Percentiles rank a stretch among this genome's conserved stretches.
phyloP scores from a whole-genome alignment of 2,797 vertebrate species.

The Anguilla pacifica region DNA sequence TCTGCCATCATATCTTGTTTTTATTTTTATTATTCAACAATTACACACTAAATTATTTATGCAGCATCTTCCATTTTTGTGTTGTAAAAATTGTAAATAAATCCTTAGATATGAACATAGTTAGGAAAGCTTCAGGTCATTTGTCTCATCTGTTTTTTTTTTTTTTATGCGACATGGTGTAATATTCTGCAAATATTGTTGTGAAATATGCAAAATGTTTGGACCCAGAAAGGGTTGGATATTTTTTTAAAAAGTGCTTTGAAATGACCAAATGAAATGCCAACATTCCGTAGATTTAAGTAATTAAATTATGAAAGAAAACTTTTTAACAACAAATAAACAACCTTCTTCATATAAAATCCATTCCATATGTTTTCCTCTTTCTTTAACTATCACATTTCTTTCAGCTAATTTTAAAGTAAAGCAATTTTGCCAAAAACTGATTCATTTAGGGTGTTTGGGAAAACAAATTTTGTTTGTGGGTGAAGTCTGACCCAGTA shows the following conservation, averaged over 20 bases:
- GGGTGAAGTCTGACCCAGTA: conserved; percentile 13
- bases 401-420: conserved; percentile 45
- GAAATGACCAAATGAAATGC: conserved; percentile 49
- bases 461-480: conserved; percentile 3
- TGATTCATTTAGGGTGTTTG: conserved; percentile 7
- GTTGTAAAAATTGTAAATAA: conserved; percentile 38
- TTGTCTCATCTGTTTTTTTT: conserved; percentile 45
- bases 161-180: conserved; percentile 14
- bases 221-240: conserved; percentile 54
- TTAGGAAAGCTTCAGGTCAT: conserved; percentile 46
- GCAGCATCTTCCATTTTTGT: conserved; percentile 56
- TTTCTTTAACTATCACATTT: conserved; percentile 45
- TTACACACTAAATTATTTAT: conserved; percentile 65
- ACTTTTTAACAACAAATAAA: conserved; percentile 56
- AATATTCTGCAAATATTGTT: conserved; percentile 53
- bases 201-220: conserved; percentile 54
- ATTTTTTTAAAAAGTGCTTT: conserved; percentile 58
- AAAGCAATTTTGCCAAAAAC: background rate
- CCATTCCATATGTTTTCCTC: conserved; percentile 55
- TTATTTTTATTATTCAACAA: conserved; percentile 40
- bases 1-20: conserved; percentile 42
- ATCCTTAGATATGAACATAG: conserved; percentile 44
- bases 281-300: conserved; percentile 53
- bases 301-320: conserved; percentile 47
- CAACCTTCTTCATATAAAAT: conserved; percentile 51